Evolutionary conservation across 2,888 invertebrate genomes (phyloP), one percentile per base, ranked within the genome.

Genomic region (Thymelicus acteon): DNA sequence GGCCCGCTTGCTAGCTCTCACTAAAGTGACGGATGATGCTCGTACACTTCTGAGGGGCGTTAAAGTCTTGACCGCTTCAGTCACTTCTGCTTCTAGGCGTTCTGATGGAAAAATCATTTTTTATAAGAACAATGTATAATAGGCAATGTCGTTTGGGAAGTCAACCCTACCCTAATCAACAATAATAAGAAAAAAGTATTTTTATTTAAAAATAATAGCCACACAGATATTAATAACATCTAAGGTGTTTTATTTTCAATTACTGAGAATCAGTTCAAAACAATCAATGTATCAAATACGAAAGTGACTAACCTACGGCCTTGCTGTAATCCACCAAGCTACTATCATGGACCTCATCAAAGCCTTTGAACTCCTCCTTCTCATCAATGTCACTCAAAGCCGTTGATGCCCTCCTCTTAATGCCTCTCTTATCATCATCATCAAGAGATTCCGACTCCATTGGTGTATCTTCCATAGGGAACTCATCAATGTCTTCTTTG

Each of bases 31-130:
- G 6, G 88, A 86, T 0, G 84, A 85, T 62, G 86, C 89, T 80
- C 85, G 86, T 71, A 93, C 86, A 6, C 77, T 84, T 74, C 84
- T 80, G 68, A 93, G 72, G 0, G 90, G 93, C 0, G 82, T 85
- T 72, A 85, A 83, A 12, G 80, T 78, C 75, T 82, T 86, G 49
- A 75, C 79, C 37, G 88, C 90, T 60, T 84, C 88, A 15, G 82
- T 79, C 79, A 93, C 86, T 76, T 93, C 92, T 0, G 87, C 86
- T 78, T 93, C 92, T 76, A 92, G 76, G 6, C 90, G 89, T 72
- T 91, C 93, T 93, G 83, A 8, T 47, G 47, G 7, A 24, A 44
- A 63, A 40, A 62, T 54, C 31, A 31, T 31, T 31, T 3, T 31
- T 3, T 31, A 31, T 31, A 31, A 31, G 31, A 31, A 5, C 31